Base-by-base conservation (phyloP, 2,888 invertebrate genomes). In the Eurois occulta region DNA sequence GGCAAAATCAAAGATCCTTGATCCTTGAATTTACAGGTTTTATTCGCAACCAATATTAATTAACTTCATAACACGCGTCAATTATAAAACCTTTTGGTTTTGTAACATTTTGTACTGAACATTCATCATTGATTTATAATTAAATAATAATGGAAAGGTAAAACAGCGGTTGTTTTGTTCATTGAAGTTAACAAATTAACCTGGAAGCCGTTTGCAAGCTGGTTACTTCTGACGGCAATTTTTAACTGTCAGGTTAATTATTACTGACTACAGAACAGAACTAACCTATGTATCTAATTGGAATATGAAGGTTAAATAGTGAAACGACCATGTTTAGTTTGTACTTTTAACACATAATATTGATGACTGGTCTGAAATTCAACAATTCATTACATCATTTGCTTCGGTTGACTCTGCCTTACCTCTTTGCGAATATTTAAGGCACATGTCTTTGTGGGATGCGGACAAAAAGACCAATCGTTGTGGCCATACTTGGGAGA, bases 51-150 rank as follows among this genome's bases (percentile, higher is more conserved):
- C 1, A 43, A 65, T 43, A 2, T 62, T 48, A 18, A 73, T 80
- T 55, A 81, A 60, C 48, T 69, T 71, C 35, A 18, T 35, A n/a
- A 71, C 35, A 24, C 8, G 24, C 48, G 62, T 64, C 43, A 84
- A 58, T 74, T 84, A 67, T 71, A 68, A 68, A 82, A 64, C 70
- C 64, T 11, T 65, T 60, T 65, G 6, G 28, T 11, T 73, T 52
- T 32, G 72, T 70, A 60, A 60, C 71, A 58, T 68, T 82, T 71
- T 43, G 21, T 2, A 21, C 24, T 2, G 28, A 64, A 81, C 68
- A 69, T 80, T 81, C 35, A 60, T 83, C 55, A 48, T 55, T 67
- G 28, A 76, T 35, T 35, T n/a, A n/a, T n/a, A n/a, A n/a, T 76
- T n/a, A 32, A 62, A 67, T 76, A 76, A 78, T 64, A 62, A 46